Evolutionary conservation across 2,113 vertebrate species (phyloP).

Genomic region (Ageneiosus marmoratus): DNA sequence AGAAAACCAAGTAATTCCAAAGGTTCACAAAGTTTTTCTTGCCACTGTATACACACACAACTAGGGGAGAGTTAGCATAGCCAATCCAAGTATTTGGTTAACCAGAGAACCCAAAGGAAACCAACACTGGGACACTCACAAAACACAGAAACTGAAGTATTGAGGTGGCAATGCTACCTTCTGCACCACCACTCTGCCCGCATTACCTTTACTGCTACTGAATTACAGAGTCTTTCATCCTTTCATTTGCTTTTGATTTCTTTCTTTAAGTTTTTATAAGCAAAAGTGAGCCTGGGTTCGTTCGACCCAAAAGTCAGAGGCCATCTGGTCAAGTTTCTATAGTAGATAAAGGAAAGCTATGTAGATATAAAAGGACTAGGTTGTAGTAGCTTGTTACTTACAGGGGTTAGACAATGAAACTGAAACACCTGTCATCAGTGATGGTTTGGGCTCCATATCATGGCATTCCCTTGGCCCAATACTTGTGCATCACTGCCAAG

Average conservation of each 20-base stretch:
- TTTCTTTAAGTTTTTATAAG: background rate
- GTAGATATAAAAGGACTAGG: too few species aligned
- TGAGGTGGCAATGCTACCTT: background rate
- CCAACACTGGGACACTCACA: background rate
- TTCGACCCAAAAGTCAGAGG: conserved; percentile 18
- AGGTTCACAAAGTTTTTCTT: too few species aligned
- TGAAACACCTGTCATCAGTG: too few species aligned
- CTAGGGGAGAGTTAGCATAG: background rate
- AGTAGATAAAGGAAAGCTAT: background rate
- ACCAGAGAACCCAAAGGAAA: background rate
- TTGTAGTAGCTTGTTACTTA: too few species aligned
- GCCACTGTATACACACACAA: too few species aligned
- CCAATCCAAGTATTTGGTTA: background rate
- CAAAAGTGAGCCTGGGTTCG: conserved; percentile 1
- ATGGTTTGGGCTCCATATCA: too few species aligned
- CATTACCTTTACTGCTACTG: background rate
- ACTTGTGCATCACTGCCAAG: too few species aligned
- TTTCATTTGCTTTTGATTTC: background rate
- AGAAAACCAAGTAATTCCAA: too few species aligned
- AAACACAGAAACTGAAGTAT: background rate
- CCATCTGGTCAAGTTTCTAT: background rate
- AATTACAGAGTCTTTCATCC: background rate
- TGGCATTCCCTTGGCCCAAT: too few species aligned
- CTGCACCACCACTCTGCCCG: background rate
- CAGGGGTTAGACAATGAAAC: too few species aligned